A percentile compares a stretch with the other conserved stretches of the same genome.
Conservation (phyloP, 2,113 vertebrate genomes). For the Oenanthe melanoleuca region DNA sequence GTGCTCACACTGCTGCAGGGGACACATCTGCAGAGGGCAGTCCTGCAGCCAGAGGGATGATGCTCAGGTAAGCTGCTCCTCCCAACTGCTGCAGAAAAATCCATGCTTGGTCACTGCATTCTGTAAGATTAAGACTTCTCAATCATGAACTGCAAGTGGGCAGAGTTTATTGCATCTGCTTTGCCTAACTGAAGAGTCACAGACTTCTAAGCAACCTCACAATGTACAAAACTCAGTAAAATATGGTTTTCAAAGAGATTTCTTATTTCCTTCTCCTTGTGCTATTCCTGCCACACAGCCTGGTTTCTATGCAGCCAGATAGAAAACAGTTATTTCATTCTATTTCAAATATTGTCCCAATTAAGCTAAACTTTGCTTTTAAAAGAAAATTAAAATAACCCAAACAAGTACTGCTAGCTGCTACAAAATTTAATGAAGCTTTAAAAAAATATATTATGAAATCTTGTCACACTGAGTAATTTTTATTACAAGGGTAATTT, state of each 20-base stretch:
- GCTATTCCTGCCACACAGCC: background rate
- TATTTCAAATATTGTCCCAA: background rate
- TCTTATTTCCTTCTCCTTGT: background rate
- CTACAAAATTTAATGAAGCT: conserved; percentile 50
- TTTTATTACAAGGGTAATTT: conserved; percentile 63
- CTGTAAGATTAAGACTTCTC: background rate
- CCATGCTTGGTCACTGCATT: background rate
- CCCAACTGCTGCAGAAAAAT: background rate
- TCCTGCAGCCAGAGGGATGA: background rate
- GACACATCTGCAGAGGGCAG: background rate
- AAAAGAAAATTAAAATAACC: background rate
- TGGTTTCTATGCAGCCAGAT: background rate
- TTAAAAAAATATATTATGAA: conserved; percentile 43
- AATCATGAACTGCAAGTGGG: background rate
- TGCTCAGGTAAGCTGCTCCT: background rate
- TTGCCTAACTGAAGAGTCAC: background rate
- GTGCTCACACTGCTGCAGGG: background rate
- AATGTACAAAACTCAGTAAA: background rate
- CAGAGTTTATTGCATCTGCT: background rate
- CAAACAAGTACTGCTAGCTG: conserved; percentile 15
- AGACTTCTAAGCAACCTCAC: background rate
- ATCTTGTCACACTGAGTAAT: conserved; percentile 57
- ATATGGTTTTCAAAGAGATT: background rate
- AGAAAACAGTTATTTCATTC: background rate
- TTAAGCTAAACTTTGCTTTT: conserved; percentile 15